Conservation (phyloP, 2,888 invertebrate species). For the Sinohyriopsis cumingii region DNA sequence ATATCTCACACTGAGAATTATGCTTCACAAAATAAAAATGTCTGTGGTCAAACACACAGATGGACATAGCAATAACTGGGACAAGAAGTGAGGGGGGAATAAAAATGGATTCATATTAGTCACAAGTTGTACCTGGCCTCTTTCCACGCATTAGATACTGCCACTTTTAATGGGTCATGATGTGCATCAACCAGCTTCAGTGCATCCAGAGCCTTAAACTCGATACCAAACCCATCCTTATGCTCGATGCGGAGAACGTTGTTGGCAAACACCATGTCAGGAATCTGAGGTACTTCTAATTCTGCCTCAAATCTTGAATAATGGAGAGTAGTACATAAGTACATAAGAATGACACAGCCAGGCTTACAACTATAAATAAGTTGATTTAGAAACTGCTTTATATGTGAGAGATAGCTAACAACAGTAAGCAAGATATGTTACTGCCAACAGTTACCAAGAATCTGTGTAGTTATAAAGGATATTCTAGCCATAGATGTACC, state of each 20-base stretch:
- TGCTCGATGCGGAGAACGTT: constrained; percentile 85
- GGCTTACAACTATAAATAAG: not conserved
- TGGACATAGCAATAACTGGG: too few relatives aligned
- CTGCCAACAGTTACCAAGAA: too few relatives aligned
- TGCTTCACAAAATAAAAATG: too few relatives aligned
- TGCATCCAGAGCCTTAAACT: constrained; percentile 93
- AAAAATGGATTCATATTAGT: not conserved
- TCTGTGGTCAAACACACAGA: too few relatives aligned
- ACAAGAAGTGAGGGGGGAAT: too few relatives aligned
- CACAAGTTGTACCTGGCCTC: constrained; percentile 81
- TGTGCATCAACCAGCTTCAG: constrained; percentile 80
- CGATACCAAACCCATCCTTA: constrained; percentile 75
- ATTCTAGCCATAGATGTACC: too few relatives aligned
- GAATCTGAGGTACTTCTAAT: constrained; percentile 87
- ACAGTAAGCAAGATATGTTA: too few relatives aligned
- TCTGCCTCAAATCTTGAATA: constrained; percentile 63
- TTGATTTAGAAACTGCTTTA: too few relatives aligned
- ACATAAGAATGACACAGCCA: not conserved
- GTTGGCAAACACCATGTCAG: constrained; percentile 98
- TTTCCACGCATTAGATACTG: constrained; percentile 92
- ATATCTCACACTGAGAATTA: too few relatives aligned
- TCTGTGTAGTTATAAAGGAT: too few relatives aligned
- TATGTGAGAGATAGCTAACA: too few relatives aligned
- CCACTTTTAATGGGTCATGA: constrained; percentile 82
- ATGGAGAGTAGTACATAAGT: not conserved